A percentile compares a stretch with the other conserved stretches of the same genome.
Conservation (phyloP, 2,113 vertebrate species). For the Actenoides lindsayi region DNA sequence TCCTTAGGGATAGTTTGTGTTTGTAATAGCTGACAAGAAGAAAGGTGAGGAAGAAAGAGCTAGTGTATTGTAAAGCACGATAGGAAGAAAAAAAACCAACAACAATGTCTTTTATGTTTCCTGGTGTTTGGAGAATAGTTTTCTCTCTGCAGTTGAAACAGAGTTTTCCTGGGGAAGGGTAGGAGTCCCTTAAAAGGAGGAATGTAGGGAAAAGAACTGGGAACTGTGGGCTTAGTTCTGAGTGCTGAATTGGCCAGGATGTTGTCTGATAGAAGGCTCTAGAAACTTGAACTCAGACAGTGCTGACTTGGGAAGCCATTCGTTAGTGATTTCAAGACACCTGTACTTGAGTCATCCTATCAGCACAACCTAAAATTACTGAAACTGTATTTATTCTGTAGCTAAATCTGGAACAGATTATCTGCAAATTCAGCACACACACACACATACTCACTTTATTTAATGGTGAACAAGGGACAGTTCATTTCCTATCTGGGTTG, state of each 20-base stretch:
- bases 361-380: neutral
- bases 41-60: conserved; percentile 32
- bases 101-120: neutral
- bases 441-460: neutral
- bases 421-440: neutral
- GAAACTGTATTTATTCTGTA: neutral
- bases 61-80: neutral
- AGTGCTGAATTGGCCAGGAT: neutral
- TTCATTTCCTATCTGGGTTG: neutral
- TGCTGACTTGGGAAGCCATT: neutral
- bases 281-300: neutral
- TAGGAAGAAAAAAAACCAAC: neutral
- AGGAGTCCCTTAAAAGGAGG: neutral
- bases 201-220: neutral
- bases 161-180: neutral
- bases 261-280: neutral
- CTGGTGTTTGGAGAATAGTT: neutral
- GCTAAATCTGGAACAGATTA: neutral
- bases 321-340: neutral
- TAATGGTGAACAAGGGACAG: neutral
- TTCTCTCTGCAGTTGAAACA: neutral
- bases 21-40: conserved; percentile 26
- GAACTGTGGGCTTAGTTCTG: neutral
- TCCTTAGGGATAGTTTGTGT: conserved; percentile 47
- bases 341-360: too few species aligned